Percentiles rank a stretch among this genome's conserved stretches.
These are phyloP conservation scores for Nephrocerus scutellatus DNA, from an alignment of 2,888 invertebrate species.

Conservation along the genomic window DNA sequence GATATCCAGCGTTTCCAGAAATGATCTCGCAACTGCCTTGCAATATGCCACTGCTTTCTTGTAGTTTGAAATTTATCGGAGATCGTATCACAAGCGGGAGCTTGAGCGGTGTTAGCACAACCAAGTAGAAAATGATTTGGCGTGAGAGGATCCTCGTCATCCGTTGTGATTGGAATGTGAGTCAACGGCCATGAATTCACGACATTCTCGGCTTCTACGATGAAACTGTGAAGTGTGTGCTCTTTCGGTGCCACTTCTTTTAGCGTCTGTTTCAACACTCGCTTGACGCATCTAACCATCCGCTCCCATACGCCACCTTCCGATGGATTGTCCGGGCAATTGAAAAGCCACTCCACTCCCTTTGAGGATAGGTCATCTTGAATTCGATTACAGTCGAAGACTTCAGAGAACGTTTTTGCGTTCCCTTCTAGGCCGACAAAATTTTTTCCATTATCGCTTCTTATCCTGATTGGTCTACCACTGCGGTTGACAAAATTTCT, in stretches of 20 bases:
- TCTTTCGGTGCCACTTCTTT: conserved; percentile 3
- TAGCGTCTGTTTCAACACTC: conserved; percentile 6
- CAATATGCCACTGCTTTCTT: conserved; percentile 12
- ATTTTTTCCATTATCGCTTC: conserved; percentile 19
- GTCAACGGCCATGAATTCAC: conserved; percentile 9
- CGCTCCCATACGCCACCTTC: conserved; percentile 13
- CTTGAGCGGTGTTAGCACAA: conserved; percentile 1
- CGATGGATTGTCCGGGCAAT: conserved; percentile 7
- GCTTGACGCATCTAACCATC: conserved; percentile 9
- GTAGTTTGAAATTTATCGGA: conserved; percentile 1
- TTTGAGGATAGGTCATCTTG: conserved; percentile 5
- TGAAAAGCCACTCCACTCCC: conserved; percentile 12
- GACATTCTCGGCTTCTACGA: conserved; percentile 12
- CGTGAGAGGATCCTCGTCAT: conserved; percentile 11
- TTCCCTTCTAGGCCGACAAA: conserved; percentile 11
- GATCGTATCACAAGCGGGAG: background rate
- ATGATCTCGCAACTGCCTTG: conserved; percentile 7
- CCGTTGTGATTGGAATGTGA: conserved; percentile 7
- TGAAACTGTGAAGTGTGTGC: conserved; percentile 6
- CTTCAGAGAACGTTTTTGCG: conserved; percentile 2
- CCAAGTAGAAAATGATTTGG: conserved; percentile 9
- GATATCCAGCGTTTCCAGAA: conserved; percentile 16
- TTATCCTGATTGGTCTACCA: conserved; percentile 14
- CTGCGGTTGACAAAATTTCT: conserved; percentile 21
- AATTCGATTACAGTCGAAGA: conserved; percentile 4